These are phyloP conservation scores for Centropus unirufus DNA, from an alignment of 2,113 vertebrate species.

Conservation along the genomic window DNA sequence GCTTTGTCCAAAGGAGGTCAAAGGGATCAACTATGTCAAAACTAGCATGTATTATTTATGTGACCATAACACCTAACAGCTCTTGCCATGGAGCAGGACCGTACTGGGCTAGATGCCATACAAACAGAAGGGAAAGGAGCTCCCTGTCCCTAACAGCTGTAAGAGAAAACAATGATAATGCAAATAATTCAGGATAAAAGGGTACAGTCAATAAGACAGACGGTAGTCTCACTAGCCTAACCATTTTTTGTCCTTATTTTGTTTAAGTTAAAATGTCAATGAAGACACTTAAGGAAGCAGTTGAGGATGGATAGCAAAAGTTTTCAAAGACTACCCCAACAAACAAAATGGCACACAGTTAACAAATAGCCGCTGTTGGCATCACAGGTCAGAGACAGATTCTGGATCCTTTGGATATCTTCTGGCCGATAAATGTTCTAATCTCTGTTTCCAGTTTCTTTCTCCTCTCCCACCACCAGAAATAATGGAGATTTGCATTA, in stretches of 20 bases:
- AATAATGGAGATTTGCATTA: neutral
- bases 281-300: neutral
- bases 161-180: neutral
- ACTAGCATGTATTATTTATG: neutral
- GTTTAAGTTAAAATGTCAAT: neutral
- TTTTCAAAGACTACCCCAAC: neutral
- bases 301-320: neutral
- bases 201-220: neutral
- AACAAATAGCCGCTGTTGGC: neutral
- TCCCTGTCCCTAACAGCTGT: neutral
- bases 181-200: neutral
- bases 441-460: neutral
- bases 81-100: neutral
- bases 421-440: neutral
- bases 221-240: neutral
- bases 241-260: neutral
- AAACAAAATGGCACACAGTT: neutral
- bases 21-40: neutral
- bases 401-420: neutral
- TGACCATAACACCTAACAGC: neutral
- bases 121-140: neutral
- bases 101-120: accelerated
- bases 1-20: neutral
- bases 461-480: neutral
- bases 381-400: neutral